These are phyloP conservation scores for Volucella bombylans DNA, from an alignment of 2,888 invertebrate genomes.

Conservation along the genomic window DNA sequence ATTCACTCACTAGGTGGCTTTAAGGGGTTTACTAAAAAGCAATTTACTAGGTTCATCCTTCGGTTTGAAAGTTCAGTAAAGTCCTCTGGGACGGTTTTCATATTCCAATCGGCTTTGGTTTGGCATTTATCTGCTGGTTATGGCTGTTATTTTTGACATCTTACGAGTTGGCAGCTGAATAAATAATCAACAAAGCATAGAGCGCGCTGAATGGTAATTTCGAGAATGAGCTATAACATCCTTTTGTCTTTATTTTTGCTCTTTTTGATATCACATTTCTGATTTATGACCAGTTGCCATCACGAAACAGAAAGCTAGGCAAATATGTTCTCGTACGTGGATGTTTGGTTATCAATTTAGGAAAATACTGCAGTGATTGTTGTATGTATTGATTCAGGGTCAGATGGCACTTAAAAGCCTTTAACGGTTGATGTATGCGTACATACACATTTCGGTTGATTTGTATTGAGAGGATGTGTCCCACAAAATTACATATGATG, in stretches of 20 bases:
- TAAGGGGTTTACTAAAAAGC: slow-evolving; percentile 9
- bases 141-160: slow-evolving; percentile 5
- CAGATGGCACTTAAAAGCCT: background rate
- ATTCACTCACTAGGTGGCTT: slow-evolving; percentile 11
- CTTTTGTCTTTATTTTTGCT: slow-evolving; percentile 1
- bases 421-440: slow-evolving; percentile 2
- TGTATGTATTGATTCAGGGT: background rate
- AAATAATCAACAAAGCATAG: background rate
- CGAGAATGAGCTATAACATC: background rate
- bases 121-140: background rate
- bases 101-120: background rate
- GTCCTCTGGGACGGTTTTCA: slow-evolving; percentile 1
- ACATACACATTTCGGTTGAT: slow-evolving; percentile 1
- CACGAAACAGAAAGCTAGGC: too few species aligned
- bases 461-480: background rate
- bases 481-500: too few species aligned
- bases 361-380: background rate
- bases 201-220: background rate
- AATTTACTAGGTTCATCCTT: background rate
- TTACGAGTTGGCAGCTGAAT: slow-evolving; percentile 17
- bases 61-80: slow-evolving; percentile 23
- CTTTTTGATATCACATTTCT: background rate
- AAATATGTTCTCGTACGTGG: too few species aligned
- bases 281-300: background rate
- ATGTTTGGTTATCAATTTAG: background rate